A percentile compares a stretch with the other conserved stretches of the same genome.
Conservation (phyloP, 2,888 invertebrate genomes). For the Ptilodon capucinus region DNA sequence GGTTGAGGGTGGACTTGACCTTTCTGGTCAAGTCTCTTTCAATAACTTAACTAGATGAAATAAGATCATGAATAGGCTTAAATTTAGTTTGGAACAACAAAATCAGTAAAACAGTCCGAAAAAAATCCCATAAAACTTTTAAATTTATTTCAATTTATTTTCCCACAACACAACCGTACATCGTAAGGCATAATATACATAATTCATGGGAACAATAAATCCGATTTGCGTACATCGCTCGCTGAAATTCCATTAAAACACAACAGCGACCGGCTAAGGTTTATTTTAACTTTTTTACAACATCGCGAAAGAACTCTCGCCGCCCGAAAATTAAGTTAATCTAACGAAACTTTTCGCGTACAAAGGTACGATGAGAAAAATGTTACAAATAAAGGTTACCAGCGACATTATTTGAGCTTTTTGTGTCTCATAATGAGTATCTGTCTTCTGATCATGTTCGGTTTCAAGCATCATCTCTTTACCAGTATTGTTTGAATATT, state of each 20-base stretch:
- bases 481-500: too few species aligned
- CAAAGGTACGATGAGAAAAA: conserved; percentile 50
- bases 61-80: too few species aligned
- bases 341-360: conserved; percentile 47
- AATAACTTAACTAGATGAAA: too few species aligned
- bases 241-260: conserved; percentile 57
- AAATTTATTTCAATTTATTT: background rate
- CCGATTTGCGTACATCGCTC: conserved; percentile 39
- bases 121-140: background rate
- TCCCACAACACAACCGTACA: conserved; percentile 19
- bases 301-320: conserved; percentile 50
- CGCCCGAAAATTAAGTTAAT: conserved; percentile 64
- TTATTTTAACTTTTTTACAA: conserved; percentile 38
- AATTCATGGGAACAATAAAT: conserved; percentile 43
- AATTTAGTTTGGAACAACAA: too few species aligned
- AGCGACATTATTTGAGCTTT: background rate
- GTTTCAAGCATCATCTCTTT: too few species aligned
- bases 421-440: background rate
- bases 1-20: too few species aligned
- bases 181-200: conserved; percentile 37
- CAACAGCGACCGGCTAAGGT: conserved; percentile 35
- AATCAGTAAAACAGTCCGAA: background rate
- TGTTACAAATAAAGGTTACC: conserved; percentile 42
- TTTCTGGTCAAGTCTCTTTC: too few species aligned
- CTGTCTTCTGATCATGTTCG: too few species aligned